phyloP scores from a whole-genome alignment of 92 coral and sea anemone species.

The Heteractis magnifica region DNA sequence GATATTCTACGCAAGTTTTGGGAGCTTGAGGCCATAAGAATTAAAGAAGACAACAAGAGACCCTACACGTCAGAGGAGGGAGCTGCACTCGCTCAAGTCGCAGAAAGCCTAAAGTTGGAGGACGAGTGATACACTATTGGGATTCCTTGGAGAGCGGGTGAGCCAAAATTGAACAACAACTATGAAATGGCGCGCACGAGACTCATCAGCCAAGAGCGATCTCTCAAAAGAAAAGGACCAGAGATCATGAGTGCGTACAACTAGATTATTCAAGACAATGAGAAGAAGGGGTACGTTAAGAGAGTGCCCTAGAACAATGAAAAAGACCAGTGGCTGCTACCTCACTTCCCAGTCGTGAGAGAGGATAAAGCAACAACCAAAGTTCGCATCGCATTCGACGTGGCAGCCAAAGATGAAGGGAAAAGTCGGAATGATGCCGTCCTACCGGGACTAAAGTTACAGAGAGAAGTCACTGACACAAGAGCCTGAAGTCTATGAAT shows the following conservation, averaged over 20 bases:
- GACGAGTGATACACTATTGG: constrained; percentile 37
- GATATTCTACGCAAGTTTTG: not conserved
- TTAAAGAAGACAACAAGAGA: not conserved
- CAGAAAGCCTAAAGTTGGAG: not conserved
- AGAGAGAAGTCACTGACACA: constrained; percentile 33
- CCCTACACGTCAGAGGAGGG: not conserved
- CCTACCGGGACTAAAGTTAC: constrained; percentile 29
- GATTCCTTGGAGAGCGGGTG: constrained; percentile 47
- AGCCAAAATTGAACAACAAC: constrained; percentile 42
- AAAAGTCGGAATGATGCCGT: constrained; percentile 28
- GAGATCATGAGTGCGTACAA: constrained; percentile 34
- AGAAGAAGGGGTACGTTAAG: constrained; percentile 35
- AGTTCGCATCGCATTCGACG: constrained; percentile 27
- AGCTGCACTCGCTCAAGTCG: not conserved
- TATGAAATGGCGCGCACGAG: constrained; percentile 39
- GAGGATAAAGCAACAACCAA: constrained; percentile 44
- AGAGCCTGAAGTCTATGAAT: constrained; percentile 42
- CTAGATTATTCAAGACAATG: constrained; percentile 35
- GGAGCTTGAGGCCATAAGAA: not conserved
- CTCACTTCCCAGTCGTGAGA: constrained; percentile 54
- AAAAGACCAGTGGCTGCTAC: constrained; percentile 15
- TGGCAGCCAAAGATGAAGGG: constrained; percentile 11
- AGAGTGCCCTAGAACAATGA: constrained; percentile 28
- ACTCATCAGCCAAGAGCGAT: constrained; percentile 30
- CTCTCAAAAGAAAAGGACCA: constrained; percentile 33